phyloP scores from a whole-genome alignment of 2,797 vertebrate genomes.

The Poeciliopsis infans region DNA sequence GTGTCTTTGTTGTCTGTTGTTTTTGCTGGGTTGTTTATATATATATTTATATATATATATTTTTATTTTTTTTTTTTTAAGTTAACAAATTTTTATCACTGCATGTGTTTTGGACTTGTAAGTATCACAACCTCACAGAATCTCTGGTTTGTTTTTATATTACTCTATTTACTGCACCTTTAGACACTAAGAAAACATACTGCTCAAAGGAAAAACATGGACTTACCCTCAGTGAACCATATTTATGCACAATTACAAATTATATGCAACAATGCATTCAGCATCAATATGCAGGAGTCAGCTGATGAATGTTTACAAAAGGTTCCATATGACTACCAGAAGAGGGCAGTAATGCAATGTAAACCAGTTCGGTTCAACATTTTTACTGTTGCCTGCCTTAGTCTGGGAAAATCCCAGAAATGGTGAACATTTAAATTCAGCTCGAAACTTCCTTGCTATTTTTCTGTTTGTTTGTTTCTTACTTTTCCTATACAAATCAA shows the following conservation, averaged over 20 bases:
- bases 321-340: conserved; percentile 31
- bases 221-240: background rate
- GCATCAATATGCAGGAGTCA: background rate
- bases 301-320: conserved; percentile 4
- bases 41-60: no score
- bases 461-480: background rate
- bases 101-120: background rate
- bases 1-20: no score
- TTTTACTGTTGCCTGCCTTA: background rate
- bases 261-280: no score
- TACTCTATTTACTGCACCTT: background rate
- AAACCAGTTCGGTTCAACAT: background rate
- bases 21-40: no score
- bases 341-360: conserved; percentile 57
- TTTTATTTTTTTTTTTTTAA: background rate
- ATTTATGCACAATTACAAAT: background rate
- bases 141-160: background rate
- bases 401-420: background rate
- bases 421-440: background rate
- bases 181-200: background rate
- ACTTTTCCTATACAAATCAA: background rate
- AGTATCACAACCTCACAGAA: background rate
- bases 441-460: background rate
- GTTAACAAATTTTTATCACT: background rate
- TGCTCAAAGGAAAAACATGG: background rate